These are phyloP conservation scores for Drosophila aldrichi DNA, from an alignment of 2,888 invertebrate genomes.

Conservation along the genomic window DNA sequence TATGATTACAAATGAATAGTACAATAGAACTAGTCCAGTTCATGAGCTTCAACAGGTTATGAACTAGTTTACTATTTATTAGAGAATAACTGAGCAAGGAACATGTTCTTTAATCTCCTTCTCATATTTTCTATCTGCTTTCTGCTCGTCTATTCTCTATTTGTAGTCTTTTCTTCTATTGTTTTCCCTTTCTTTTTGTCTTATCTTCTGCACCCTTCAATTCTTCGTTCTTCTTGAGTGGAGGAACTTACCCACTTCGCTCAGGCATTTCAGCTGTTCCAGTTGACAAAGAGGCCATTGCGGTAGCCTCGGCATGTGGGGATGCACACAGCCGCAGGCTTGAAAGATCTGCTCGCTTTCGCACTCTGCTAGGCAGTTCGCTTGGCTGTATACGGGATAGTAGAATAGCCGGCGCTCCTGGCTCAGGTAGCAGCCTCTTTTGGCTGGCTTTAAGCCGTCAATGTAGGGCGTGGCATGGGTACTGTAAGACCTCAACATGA, in stretches of 20 bases:
- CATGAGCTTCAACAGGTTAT: too few relatives aligned
- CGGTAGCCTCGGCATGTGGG: constrained; percentile 85
- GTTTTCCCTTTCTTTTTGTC: too few relatives aligned
- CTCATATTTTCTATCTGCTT: too few relatives aligned
- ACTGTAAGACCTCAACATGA: constrained; percentile 87
- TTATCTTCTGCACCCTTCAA: too few relatives aligned
- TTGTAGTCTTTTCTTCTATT: too few relatives aligned
- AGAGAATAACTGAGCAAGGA: too few relatives aligned
- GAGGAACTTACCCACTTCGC: constrained; percentile 53
- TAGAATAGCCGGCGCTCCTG: constrained; percentile 85
- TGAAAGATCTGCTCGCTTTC: constrained; percentile 85
- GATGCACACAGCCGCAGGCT: constrained; percentile 88
- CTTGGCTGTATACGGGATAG: constrained; percentile 87
- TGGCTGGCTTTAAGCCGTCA: constrained; percentile 82
- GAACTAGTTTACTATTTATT: too few relatives aligned
- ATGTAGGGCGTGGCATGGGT: constrained; percentile 87
- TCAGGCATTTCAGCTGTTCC: constrained; percentile 65
- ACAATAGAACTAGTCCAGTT: too few relatives aligned
- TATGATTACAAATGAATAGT: too few relatives aligned
- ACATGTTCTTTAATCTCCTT: too few relatives aligned
- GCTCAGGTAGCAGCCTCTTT: constrained; percentile 87
- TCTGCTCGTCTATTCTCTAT: too few relatives aligned
- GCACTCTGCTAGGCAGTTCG: constrained; percentile 88
- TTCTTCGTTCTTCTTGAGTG: too few relatives aligned
- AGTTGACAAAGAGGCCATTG: constrained; percentile 69